Conservation (phyloP, 2,113 vertebrate species). For the Galeopterus variegatus region DNA sequence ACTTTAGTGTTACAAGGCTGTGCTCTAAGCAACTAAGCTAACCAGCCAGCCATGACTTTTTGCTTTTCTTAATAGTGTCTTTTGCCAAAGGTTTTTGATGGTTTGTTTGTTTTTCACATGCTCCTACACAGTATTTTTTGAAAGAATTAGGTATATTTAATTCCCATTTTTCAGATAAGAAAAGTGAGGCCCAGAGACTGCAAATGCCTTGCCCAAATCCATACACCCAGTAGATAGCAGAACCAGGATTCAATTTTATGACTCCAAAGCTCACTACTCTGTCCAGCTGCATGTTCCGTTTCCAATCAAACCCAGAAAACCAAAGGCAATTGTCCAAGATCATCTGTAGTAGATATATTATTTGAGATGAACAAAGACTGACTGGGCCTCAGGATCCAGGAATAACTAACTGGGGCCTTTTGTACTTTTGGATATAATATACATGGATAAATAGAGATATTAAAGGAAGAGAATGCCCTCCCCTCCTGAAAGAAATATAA, state of each 20-base stretch:
- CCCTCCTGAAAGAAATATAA: slow-evolving; percentile 78
- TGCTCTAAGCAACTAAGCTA: too few species aligned
- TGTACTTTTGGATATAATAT: background rate
- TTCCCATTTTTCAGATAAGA: background rate
- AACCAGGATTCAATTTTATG: background rate
- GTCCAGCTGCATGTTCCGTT: background rate
- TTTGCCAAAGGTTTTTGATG: background rate
- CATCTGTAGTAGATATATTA: background rate
- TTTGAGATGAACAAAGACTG: background rate
- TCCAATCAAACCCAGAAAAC: background rate
- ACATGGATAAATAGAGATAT: background rate
- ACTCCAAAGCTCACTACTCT: background rate
- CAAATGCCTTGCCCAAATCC: background rate
- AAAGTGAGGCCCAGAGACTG: background rate
- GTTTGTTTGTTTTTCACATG: background rate
- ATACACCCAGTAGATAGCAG: fast-evolving
- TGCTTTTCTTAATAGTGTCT: background rate
- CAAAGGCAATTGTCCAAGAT: background rate
- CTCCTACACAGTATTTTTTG: background rate
- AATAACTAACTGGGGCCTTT: background rate
- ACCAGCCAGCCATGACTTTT: too few species aligned
- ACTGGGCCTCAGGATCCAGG: background rate
- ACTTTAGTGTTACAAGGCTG: too few species aligned
- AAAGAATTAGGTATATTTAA: background rate
- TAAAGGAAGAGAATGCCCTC: slow-evolving; percentile 66